A percentile compares a stretch with the other conserved stretches of the same genome.
Conservation (phyloP, 2,113 vertebrate species). For the Eclectus roratus region DNA sequence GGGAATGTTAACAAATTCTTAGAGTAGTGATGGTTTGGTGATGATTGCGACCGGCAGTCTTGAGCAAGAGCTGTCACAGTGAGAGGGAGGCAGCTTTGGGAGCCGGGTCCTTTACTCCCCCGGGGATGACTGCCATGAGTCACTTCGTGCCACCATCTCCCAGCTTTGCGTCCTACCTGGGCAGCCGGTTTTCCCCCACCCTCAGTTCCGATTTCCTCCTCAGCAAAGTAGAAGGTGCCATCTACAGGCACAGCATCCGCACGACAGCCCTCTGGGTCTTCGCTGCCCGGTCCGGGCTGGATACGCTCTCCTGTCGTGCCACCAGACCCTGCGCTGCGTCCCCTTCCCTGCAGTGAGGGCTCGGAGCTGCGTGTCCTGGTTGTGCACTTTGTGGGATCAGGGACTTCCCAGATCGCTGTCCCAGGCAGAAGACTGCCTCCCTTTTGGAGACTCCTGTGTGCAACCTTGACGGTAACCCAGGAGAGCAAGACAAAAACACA, state of each 20-base stretch:
- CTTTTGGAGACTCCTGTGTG: not conserved
- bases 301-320: not conserved
- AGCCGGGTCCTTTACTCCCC: not conserved
- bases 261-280: not conserved
- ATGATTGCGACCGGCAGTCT: fast-evolving
- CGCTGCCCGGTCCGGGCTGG: not conserved
- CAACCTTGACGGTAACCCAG: not conserved
- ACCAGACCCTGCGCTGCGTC: not conserved
- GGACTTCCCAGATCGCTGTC: not conserved
- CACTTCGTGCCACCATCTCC: not conserved
- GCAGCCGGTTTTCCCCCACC: not conserved
- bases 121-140: fast-evolving
- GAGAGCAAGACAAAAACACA: not conserved
- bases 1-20: not conserved
- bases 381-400: too few relatives aligned
- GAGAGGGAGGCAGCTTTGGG: not conserved
- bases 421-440: not conserved
- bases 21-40: fast-evolving
- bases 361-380: fast-evolving
- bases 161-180: not conserved
- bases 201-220: fast-evolving
- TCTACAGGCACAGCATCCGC: constrained; percentile 39
- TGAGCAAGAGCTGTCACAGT: fast-evolving
- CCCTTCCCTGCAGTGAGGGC: not conserved
- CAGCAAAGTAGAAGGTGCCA: constrained; percentile 54